Evolutionary conservation across 2,113 vertebrate species (phyloP).

Genomic region (Engraulis encrasicolus): DNA sequence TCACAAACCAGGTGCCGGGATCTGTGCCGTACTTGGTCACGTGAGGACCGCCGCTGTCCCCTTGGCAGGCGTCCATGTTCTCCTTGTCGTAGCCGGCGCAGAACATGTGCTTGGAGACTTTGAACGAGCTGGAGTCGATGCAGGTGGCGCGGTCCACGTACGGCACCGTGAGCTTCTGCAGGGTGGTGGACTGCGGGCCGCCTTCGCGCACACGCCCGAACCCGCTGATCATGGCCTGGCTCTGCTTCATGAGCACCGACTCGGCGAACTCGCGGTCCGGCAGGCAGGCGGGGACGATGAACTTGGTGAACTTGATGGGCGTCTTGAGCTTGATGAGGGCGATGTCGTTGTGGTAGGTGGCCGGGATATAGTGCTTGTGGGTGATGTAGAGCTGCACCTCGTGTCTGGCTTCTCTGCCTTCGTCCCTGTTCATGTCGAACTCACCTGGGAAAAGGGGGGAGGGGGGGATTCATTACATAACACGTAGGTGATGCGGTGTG

Average conservation of each 20-base stretch:
- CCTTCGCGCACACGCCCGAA: slow-evolving; percentile 82
- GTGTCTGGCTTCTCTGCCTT: slow-evolving; percentile 69
- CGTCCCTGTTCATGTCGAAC: slow-evolving; percentile 67
- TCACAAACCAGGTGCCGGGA: slow-evolving; percentile 84
- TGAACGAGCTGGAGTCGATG: slow-evolving; percentile 80
- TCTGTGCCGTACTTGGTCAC: slow-evolving; percentile 84
- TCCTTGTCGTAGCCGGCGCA: slow-evolving; percentile 85
- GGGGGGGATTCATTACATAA: no score
- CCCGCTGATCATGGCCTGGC: slow-evolving; percentile 80
- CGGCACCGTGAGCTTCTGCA: slow-evolving; percentile 84
- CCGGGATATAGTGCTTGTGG: slow-evolving; percentile 69
- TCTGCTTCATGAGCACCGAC: slow-evolving; percentile 82
- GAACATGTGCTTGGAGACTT: slow-evolving; percentile 87
- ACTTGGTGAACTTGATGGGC: slow-evolving; percentile 79
- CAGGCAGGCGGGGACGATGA: slow-evolving; percentile 85
- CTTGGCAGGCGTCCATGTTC: slow-evolving; percentile 88
- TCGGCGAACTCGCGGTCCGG: slow-evolving; percentile 86
- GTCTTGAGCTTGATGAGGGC: slow-evolving; percentile 83
- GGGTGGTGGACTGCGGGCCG: slow-evolving; percentile 66
- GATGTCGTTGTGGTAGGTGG: slow-evolving; percentile 87
- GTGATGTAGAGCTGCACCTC: slow-evolving; percentile 71
- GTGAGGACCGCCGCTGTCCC: slow-evolving; percentile 93
- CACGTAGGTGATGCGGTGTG: no score
- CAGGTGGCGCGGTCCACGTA: slow-evolving; percentile 82
- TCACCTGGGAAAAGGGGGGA: slow-evolving; percentile 78